A percentile compares a stretch with the other conserved stretches of the same genome.
phyloP scores from a whole-genome alignment of 2,113 vertebrate species.

The Pedionomus torquatus region DNA sequence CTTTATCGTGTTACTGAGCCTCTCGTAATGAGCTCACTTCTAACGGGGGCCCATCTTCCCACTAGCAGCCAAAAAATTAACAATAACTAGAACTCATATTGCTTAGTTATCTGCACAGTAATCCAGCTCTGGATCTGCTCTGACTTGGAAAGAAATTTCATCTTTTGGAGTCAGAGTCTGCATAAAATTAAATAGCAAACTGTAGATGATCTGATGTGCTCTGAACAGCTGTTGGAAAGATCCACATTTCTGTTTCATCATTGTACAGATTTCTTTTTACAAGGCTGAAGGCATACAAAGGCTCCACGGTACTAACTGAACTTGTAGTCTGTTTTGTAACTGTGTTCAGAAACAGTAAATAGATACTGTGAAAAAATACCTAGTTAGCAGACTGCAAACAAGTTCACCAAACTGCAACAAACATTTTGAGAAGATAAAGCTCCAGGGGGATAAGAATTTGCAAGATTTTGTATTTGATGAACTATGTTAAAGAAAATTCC shows the following conservation, averaged over 20 bases:
- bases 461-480: accelerated
- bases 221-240: background rate
- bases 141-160: background rate
- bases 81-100: background rate
- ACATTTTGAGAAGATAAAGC: background rate
- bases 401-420: background rate
- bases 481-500: background rate
- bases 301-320: background rate
- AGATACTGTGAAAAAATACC: background rate
- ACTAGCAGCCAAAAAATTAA: background rate
- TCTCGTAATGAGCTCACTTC: constrained; percentile 63
- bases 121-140: background rate
- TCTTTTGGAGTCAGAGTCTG: background rate
- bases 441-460: background rate
- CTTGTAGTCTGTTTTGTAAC: background rate
- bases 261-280: background rate
- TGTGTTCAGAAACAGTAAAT: background rate
- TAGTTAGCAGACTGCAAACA: background rate
- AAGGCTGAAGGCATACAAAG: background rate
- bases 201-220: background rate
- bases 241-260: background rate
- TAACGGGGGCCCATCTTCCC: background rate
- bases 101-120: background rate
- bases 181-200: background rate
- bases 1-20: constrained; percentile 16